phyloP scores from a whole-genome alignment of 2,797 vertebrate species.

The Pelobates cultripes region DNA sequence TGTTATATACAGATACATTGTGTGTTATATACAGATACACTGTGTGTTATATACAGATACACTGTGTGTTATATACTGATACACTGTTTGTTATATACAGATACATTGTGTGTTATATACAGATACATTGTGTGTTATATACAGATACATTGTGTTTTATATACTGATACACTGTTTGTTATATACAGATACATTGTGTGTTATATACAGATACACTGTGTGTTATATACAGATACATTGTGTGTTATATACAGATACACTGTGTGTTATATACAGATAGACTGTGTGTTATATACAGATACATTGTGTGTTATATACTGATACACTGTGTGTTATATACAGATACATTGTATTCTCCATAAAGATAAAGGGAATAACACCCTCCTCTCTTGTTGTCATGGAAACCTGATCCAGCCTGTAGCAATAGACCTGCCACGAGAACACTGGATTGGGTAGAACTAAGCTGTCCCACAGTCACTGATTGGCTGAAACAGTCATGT shows the following conservation, averaged over 20 bases:
- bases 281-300: too few species aligned
- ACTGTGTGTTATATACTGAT: too few species aligned
- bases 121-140: background rate
- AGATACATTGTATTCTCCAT: background rate
- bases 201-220: too few species aligned
- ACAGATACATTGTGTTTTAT: background rate
- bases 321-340: too few species aligned
- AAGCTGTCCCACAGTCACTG: conserved; percentile 5
- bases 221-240: too few species aligned
- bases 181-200: too few species aligned
- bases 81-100: too few species aligned
- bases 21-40: background rate
- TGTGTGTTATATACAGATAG: too few species aligned
- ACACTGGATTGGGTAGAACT: conserved; percentile 6
- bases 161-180: too few species aligned
- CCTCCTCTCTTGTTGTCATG: background rate
- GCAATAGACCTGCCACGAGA: conserved; percentile 52
- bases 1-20: background rate
- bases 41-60: too few species aligned
- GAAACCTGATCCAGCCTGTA: conserved; percentile 8
- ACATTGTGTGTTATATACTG: background rate
- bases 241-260: too few species aligned
- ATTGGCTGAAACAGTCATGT: conserved; percentile 65
- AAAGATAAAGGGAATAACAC: background rate
- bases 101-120: too few species aligned